phyloP scores from a whole-genome alignment of 2,797 vertebrate species.

The Protonibea diacanthus region DNA sequence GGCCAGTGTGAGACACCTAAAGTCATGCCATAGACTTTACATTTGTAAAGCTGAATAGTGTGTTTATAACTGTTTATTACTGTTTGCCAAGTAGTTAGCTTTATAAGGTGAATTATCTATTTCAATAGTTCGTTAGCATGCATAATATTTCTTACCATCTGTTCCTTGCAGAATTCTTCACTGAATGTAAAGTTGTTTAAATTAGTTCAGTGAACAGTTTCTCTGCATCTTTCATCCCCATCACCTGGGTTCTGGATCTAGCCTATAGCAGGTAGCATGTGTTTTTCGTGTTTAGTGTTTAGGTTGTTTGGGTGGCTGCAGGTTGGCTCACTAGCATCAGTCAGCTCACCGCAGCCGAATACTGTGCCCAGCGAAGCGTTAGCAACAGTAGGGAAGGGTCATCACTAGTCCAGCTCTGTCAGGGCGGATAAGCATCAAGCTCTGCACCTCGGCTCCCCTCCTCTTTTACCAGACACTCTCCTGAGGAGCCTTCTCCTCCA shows the following conservation, averaged over 20 bases:
- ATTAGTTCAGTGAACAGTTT: constrained; percentile 1
- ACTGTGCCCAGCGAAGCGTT: constrained; percentile 76
- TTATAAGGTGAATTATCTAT: neutral
- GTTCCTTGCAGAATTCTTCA: neutral
- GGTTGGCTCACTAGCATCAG: constrained; percentile 70
- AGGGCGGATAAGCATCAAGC: constrained; percentile 81
- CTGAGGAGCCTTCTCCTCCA: constrained; percentile 59
- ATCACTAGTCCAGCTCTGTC: constrained; percentile 84
- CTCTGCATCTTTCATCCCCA: constrained; percentile 24
- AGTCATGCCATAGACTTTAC: neutral
- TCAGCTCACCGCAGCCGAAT: constrained; percentile 57
- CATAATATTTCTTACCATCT: neutral
- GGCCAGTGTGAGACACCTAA: neutral
- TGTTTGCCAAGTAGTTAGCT: neutral
- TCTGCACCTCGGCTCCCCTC: constrained; percentile 65
- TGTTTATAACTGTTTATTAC: neutral
- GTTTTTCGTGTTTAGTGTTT: constrained; percentile 48
- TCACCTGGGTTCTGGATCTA: constrained; percentile 28
- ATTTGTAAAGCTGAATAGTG: neutral
- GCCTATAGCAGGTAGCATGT: constrained; percentile 62
- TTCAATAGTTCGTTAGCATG: too few species aligned
- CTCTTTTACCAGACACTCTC: constrained; percentile 64
- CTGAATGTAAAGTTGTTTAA: neutral
- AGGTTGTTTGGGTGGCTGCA: constrained; percentile 55
- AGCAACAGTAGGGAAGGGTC: constrained; percentile 76